Conservation (phyloP, 2,797 vertebrate genomes). For the Ceyx erithaca region DNA sequence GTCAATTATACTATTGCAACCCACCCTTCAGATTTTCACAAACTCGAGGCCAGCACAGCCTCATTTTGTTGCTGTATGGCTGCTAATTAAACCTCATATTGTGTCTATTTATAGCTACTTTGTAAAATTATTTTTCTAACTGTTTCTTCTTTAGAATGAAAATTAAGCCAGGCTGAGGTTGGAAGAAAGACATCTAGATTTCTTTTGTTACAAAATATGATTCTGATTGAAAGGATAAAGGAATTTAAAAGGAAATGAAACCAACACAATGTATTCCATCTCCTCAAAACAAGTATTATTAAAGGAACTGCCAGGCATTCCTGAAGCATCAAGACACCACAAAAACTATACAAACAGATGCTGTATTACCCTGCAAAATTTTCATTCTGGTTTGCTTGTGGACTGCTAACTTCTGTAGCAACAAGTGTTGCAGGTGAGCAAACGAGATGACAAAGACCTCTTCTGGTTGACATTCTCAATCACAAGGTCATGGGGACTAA, state of each 20-base stretch:
- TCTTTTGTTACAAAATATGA: constrained; percentile 17
- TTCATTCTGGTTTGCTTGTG: background rate
- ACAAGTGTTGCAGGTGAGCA: rapidly evolving
- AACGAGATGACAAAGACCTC: background rate
- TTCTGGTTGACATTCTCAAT: background rate
- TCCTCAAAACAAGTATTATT: constrained; percentile 56
- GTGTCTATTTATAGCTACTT: background rate
- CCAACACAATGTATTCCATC: background rate
- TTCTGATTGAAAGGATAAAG: constrained; percentile 4
- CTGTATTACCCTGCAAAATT: background rate
- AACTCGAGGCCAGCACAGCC: background rate
- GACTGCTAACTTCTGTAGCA: background rate
- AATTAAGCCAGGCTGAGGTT: background rate
- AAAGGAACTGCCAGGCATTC: constrained; percentile 57
- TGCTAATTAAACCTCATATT: background rate
- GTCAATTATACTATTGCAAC: background rate
- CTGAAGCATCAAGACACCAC: constrained; percentile 10
- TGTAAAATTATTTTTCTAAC: background rate
- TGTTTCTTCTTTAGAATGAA: background rate
- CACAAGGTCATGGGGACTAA: background rate
- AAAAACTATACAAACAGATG: background rate
- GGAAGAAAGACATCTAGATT: background rate
- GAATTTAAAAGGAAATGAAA: constrained; percentile 74
- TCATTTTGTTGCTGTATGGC: background rate
- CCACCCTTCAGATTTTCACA: background rate